Percentiles rank a stretch among this genome's conserved stretches.
phyloP scores from a whole-genome alignment of 2,113 vertebrate species.

The Gasterosteus nipponicus region DNA sequence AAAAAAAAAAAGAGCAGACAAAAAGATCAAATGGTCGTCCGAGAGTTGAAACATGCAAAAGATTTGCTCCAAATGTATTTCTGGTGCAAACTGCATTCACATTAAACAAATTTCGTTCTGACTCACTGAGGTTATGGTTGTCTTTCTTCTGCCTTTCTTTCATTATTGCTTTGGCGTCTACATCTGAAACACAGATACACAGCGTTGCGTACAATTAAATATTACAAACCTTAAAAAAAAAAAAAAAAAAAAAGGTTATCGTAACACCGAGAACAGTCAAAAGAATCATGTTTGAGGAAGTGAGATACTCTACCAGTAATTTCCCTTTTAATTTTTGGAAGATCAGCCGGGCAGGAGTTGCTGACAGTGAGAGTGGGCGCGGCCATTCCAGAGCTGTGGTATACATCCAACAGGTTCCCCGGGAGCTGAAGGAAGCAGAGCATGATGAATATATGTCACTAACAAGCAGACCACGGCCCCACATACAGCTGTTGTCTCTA shows the following conservation, averaged over 20 bases:
- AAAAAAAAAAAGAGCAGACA: neutral
- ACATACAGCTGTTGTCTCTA: no score
- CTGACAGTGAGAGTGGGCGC: slow-evolving; percentile 84
- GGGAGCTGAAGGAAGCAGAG: slow-evolving; percentile 76
- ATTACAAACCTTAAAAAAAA: neutral
- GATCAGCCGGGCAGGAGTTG: slow-evolving; percentile 92
- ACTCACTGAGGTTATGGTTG: slow-evolving; percentile 94
- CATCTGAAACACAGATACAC: slow-evolving; percentile 63
- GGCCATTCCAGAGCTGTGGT: slow-evolving; percentile 82
- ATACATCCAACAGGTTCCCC: slow-evolving; percentile 87
- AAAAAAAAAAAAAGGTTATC: neutral
- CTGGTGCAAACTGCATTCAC: neutral
- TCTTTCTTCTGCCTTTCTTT: slow-evolving; percentile 95
- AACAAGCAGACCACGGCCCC: no score
- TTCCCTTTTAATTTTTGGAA: slow-evolving; percentile 90
- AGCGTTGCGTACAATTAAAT: neutral
- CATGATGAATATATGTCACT: neutral
- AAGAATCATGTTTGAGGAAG: neutral
- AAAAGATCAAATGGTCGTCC: neutral
- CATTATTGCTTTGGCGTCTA: slow-evolving; percentile 76
- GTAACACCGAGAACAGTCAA: neutral
- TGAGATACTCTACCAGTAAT: slow-evolving; percentile 77
- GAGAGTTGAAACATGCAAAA: neutral
- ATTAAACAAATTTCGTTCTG: neutral
- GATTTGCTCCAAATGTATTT: neutral